Conservation (phyloP, 2,888 invertebrate genomes). For the Oligia latruncula region DNA sequence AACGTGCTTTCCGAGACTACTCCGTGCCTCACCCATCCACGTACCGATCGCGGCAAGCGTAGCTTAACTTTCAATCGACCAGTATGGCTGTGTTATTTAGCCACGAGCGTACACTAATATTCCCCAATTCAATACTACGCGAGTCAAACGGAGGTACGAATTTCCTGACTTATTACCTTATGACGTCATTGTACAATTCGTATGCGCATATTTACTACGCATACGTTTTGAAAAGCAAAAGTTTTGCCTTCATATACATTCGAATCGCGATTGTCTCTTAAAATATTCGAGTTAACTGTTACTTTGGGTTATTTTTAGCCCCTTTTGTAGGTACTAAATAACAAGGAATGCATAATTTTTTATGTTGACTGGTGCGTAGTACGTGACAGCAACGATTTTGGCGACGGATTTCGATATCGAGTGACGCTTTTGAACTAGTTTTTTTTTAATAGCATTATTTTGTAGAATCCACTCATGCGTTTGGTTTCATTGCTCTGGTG, state of each 20-base stretch:
- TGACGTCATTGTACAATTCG: slow-evolving; percentile 50
- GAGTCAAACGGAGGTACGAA: slow-evolving; percentile 19
- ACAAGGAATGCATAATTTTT: slow-evolving; percentile 34
- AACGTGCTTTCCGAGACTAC: not conserved
- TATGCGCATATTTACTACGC: slow-evolving; percentile 62
- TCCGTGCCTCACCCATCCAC: not conserved
- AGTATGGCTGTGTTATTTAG: not conserved
- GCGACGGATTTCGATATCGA: not conserved
- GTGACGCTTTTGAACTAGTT: not conserved
- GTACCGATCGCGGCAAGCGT: too few relatives aligned
- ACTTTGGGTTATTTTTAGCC: slow-evolving; percentile 58
- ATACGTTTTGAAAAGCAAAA: slow-evolving; percentile 58
- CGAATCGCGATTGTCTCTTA: slow-evolving; percentile 53
- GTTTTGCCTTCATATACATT: slow-evolving; percentile 44
- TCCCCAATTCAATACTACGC: slow-evolving; percentile 22
- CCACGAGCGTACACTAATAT: not conserved
- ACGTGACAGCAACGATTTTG: not conserved
- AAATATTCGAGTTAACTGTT: slow-evolving; percentile 58
- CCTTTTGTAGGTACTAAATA: slow-evolving; percentile 29
- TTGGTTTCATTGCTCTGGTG: not conserved
- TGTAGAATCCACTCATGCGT: not conserved
- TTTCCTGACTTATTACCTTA: slow-evolving; percentile 14
- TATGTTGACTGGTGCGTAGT: slow-evolving; percentile 7
- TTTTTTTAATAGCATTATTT: not conserved
- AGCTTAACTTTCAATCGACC: not conserved